Evolutionary conservation across 2,888 invertebrate genomes (phyloP).

Genomic region (Synanthedon vespiformis): DNA sequence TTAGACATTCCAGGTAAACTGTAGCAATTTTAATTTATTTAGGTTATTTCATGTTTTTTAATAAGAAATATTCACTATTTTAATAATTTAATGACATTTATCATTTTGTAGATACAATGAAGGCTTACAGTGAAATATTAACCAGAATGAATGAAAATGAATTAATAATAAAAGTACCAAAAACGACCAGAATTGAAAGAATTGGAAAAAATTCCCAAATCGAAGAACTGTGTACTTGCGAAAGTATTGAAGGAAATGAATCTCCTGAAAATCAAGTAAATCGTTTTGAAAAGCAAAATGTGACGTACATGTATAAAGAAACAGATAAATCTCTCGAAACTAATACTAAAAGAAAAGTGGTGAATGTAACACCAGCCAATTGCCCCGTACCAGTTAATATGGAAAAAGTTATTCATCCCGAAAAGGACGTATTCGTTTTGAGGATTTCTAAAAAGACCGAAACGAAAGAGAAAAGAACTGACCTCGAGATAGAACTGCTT

Average conservation of each 20-base stretch:
- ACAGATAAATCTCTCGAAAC: constrained; percentile 19
- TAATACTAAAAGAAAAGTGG: constrained; percentile 26
- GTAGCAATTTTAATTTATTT: constrained; percentile 4
- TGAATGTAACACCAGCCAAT: constrained; percentile 53
- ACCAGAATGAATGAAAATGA: constrained; percentile 60
- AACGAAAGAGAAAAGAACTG: constrained; percentile 56
- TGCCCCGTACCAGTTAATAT: constrained; percentile 52
- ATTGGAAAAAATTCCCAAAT: constrained; percentile 47
- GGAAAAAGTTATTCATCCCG: constrained; percentile 42
- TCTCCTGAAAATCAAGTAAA: constrained; percentile 36
- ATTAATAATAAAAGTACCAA: constrained; percentile 57
- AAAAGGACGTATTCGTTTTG: constrained; percentile 57
- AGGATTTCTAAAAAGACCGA: constrained; percentile 62
- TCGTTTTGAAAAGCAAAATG: constrained; percentile 28
- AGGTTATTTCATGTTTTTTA: background rate
- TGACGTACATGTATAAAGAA: constrained; percentile 42
- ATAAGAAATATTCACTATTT: background rate
- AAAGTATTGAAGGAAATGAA: constrained; percentile 27
- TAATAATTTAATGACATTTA: background rate
- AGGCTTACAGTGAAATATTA: constrained; percentile 54
- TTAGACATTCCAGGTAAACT: background rate
- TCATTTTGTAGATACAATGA: constrained; percentile 21
- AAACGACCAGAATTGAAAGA: constrained; percentile 45
- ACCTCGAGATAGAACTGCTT: constrained; percentile 57
- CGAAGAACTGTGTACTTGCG: constrained; percentile 52